These are phyloP conservation scores for Lanistes nyassanus DNA, from an alignment of 1,140 invertebrate genomes.

Conservation along the genomic window DNA sequence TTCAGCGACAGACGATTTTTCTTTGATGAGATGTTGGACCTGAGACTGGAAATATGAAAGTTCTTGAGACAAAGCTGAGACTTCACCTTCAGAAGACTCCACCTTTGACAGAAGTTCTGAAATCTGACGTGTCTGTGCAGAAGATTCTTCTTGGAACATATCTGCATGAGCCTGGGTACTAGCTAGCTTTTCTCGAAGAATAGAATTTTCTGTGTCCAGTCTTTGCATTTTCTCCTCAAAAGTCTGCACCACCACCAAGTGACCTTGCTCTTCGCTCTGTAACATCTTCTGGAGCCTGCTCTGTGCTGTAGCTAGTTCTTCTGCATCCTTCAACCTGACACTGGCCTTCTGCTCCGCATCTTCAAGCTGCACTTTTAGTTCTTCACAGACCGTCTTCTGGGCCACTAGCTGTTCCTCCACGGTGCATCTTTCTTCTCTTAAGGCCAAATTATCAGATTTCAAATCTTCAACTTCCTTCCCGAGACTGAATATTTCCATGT, in stretches of 20 bases:
- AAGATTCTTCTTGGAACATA: constrained; percentile 11
- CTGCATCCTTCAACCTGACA: background rate
- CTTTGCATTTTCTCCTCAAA: background rate
- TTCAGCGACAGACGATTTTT: constrained; percentile 5
- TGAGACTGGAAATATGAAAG: background rate
- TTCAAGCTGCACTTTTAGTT: constrained; percentile 12
- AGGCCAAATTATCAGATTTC: background rate
- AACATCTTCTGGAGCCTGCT: background rate
- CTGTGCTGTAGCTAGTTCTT: background rate
- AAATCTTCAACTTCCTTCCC: constrained; percentile 17
- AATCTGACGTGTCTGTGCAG: background rate
- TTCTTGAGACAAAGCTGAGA: background rate
- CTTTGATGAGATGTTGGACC: constrained; percentile 1
- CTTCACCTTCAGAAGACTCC: too few relatives aligned
- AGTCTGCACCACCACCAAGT: background rate
- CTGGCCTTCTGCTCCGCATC: constrained; percentile 17
- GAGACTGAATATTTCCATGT: constrained; percentile 1
- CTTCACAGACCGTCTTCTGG: background rate
- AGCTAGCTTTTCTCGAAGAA: background rate
- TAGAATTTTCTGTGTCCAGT: background rate
- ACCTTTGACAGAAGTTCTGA: too few relatives aligned
- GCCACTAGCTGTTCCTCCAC: constrained; percentile 12
- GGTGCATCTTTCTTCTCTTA: background rate
- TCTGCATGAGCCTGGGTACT: background rate
- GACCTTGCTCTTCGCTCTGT: constrained; percentile 1